Percentiles rank a stretch among this genome's conserved stretches.
Evolutionary conservation across 2,113 vertebrate genomes (phyloP).

Genomic region (Mastomys natalensis): DNA sequence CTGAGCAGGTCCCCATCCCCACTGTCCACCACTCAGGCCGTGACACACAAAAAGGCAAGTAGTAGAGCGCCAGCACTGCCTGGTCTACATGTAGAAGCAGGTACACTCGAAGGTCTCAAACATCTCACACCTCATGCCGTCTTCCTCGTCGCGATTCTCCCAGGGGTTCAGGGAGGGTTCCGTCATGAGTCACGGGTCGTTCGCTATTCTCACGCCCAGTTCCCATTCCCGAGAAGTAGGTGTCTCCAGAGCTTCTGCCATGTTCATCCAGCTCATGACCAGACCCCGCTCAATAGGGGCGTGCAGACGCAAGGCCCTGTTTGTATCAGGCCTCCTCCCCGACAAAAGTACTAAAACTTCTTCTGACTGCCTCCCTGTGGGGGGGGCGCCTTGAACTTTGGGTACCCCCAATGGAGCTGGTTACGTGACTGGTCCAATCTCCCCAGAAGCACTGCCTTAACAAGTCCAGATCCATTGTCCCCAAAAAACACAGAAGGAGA

Average conservation of each 20-base stretch:
- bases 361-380: not conserved
- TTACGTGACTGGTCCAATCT: slow-evolving; percentile 72
- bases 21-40: slow-evolving; percentile 84
- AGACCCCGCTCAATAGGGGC: slow-evolving; percentile 74
- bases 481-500: slow-evolving; percentile 70
- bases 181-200: slow-evolving; percentile 76
- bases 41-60: slow-evolving; percentile 78
- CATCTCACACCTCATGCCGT: slow-evolving; percentile 79
- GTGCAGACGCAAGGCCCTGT: slow-evolving; percentile 26
- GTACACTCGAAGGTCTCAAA: slow-evolving; percentile 84
- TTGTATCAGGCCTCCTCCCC: slow-evolving; percentile 75
- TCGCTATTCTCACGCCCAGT: slow-evolving; percentile 76
- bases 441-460: slow-evolving; percentile 83
- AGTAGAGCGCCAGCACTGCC: slow-evolving; percentile 76
- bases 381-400: not conserved
- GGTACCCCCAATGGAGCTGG: slow-evolving; percentile 70
- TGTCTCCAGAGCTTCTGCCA: slow-evolving; percentile 80
- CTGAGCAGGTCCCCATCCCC: slow-evolving; percentile 80
- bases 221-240: slow-evolving; percentile 76
- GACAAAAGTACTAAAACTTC: not conserved
- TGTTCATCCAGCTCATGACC: slow-evolving; percentile 60
- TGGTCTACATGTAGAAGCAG: slow-evolving; percentile 82
- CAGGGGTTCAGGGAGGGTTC: slow-evolving; percentile 83
- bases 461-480: slow-evolving; percentile 77
- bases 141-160: slow-evolving; percentile 78